Evolutionary conservation across 2,113 vertebrate species (phyloP).

Genomic region (Leptobrachium ailaonicum): DNA sequence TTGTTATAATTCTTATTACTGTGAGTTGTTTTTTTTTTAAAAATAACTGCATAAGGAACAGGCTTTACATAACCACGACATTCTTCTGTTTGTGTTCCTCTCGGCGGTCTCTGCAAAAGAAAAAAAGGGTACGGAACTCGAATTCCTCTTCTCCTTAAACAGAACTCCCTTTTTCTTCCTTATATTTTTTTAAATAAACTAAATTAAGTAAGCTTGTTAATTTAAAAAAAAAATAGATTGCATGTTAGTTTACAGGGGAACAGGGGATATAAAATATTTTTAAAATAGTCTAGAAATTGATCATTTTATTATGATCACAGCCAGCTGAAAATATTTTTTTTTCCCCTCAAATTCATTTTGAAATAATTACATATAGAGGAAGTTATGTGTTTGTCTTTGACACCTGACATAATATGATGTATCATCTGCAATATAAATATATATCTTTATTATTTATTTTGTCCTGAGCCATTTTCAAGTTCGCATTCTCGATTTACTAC

Average conservation of each 20-base stretch:
- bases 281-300: too few species aligned
- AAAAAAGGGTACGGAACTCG: slow-evolving; percentile 28
- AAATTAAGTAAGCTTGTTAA: too few species aligned
- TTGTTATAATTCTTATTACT: background rate
- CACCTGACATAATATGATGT: too few species aligned
- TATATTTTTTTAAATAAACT: background rate
- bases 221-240: too few species aligned
- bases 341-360: too few species aligned
- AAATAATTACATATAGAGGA: too few species aligned
- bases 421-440: too few species aligned
- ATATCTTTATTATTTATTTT: background rate
- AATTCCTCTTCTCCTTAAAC: slow-evolving; percentile 11
- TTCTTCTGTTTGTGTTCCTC: slow-evolving; percentile 41
- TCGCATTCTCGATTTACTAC: background rate
- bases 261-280: too few species aligned
- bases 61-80: slow-evolving; percentile 40
- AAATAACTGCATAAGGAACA: background rate
- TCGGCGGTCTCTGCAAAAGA: slow-evolving; percentile 23
- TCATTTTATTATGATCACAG: too few species aligned
- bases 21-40: background rate
- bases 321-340: too few species aligned
- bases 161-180: background rate
- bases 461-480: background rate
- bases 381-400: too few species aligned
- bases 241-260: too few species aligned